Conservation (phyloP, 2,797 vertebrate genomes). For the Liparis tanakae region DNA sequence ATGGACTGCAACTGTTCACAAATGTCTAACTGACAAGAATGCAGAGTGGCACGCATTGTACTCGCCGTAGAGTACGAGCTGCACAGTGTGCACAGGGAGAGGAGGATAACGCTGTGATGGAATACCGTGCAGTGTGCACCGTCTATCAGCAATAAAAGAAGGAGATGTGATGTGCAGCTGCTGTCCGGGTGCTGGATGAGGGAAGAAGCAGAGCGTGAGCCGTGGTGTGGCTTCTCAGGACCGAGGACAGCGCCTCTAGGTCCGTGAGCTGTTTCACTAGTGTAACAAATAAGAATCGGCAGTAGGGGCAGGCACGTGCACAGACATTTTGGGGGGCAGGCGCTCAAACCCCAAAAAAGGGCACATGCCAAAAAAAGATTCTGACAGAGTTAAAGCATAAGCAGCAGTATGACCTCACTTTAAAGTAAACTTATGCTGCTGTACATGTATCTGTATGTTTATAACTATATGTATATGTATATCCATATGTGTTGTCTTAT, state of each 20-base stretch:
- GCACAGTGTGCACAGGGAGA: slow-evolving; percentile 46
- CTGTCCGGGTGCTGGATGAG: too few relatives aligned
- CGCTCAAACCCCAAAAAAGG: too few relatives aligned
- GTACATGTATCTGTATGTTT: too few relatives aligned
- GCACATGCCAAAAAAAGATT: too few relatives aligned
- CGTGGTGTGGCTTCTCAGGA: slow-evolving; percentile 49
- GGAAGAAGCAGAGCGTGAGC: neutral
- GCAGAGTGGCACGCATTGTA: slow-evolving; percentile 45
- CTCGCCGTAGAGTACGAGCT: slow-evolving; percentile 21
- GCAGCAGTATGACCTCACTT: too few relatives aligned
- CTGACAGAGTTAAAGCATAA: too few relatives aligned
- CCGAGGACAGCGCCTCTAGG: slow-evolving; percentile 58
- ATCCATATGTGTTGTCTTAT: too few relatives aligned
- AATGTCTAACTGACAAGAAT: slow-evolving; percentile 50
- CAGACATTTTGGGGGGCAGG: too few relatives aligned
- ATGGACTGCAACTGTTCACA: slow-evolving; percentile 11
- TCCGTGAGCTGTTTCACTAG: slow-evolving; percentile 29
- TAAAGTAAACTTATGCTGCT: too few relatives aligned
- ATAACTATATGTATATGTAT: too few relatives aligned
- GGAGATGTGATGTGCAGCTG: slow-evolving; percentile 6
- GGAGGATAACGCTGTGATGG: slow-evolving; percentile 41
- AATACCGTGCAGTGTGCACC: slow-evolving; percentile 26
- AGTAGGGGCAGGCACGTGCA: too few relatives aligned
- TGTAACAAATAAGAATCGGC: slow-evolving; percentile 21
- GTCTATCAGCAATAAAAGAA: slow-evolving; percentile 42